A percentile compares a stretch with the other conserved stretches of the same genome.
These are phyloP conservation scores for Cabera pusaria DNA, from an alignment of 2,888 invertebrate species.

Conservation along the genomic window DNA sequence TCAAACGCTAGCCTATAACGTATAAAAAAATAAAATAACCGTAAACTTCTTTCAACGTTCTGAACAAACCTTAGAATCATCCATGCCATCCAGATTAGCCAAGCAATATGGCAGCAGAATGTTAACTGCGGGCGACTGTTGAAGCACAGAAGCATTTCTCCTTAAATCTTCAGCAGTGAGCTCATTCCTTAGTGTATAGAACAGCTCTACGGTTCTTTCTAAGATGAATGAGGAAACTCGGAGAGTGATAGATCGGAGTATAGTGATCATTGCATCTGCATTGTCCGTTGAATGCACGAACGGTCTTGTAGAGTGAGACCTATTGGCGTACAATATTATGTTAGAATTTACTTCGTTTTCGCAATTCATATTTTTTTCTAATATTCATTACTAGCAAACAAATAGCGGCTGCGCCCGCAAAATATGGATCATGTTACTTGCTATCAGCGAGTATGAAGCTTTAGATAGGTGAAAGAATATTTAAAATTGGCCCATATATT, in stretches of 20 bases:
- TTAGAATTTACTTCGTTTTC: too few species aligned
- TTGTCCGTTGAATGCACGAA: slow-evolving; percentile 47
- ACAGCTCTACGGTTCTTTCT: slow-evolving; percentile 89
- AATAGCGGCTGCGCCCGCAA: too few species aligned
- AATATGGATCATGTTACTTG: too few species aligned
- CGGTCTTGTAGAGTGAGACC: slow-evolving; percentile 41
- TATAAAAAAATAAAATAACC: too few species aligned
- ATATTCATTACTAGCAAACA: too few species aligned
- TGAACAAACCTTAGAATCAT: slow-evolving; percentile 90
- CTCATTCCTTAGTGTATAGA: slow-evolving; percentile 89
- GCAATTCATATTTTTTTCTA: too few species aligned
- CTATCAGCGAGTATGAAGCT: too few species aligned
- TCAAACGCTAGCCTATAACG: too few species aligned
- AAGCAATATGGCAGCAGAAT: slow-evolving; percentile 92
- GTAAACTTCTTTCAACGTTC: too few species aligned
- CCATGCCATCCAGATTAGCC: slow-evolving; percentile 91
- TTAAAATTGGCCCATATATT: too few species aligned
- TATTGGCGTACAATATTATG: too few species aligned
- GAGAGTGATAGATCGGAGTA: slow-evolving; percentile 80
- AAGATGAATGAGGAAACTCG: slow-evolving; percentile 91
- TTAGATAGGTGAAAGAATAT: too few species aligned
- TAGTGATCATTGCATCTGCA: slow-evolving; percentile 49
- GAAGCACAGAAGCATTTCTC: slow-evolving; percentile 57
- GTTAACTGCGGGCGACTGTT: slow-evolving; percentile 84
- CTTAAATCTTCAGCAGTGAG: slow-evolving; percentile 74